Conservation (phyloP, 1,140 invertebrate species). For the Atopsyche davidsoni region DNA sequence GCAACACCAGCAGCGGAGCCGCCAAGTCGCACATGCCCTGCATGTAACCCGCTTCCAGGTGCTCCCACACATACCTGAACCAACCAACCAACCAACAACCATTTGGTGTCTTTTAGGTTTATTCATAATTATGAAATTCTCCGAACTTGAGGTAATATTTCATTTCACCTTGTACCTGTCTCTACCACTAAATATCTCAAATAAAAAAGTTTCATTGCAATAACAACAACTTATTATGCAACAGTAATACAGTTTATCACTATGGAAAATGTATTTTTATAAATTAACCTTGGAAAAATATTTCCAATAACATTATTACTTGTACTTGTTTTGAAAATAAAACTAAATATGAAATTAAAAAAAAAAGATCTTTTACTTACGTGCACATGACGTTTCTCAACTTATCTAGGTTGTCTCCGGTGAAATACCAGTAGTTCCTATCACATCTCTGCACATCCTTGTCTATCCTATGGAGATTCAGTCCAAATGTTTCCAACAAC, state of each 20-base stretch:
- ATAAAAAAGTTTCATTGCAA: too few relatives aligned
- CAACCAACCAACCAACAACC: too few relatives aligned
- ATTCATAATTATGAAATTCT: too few relatives aligned
- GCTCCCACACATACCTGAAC: slow-evolving; percentile 86
- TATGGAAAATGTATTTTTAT: background rate
- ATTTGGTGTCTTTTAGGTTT: too few relatives aligned
- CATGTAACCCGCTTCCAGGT: slow-evolving; percentile 84
- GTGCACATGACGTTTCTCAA: slow-evolving; percentile 96
- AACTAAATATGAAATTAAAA: background rate
- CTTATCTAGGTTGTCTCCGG: slow-evolving; percentile 82
- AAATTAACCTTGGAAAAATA: background rate
- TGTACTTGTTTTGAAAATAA: too few relatives aligned
- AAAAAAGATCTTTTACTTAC: slow-evolving; percentile 49
- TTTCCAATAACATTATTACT: too few relatives aligned
- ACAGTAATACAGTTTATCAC: too few relatives aligned
- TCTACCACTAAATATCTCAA: too few relatives aligned
- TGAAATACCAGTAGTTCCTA: slow-evolving; percentile 88
- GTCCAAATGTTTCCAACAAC: slow-evolving; percentile 77
- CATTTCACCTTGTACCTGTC: background rate
- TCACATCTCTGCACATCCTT: slow-evolving; percentile 95
- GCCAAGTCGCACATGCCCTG: slow-evolving; percentile 95
- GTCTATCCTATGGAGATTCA: slow-evolving; percentile 91
- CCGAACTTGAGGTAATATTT: background rate
- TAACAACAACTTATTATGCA: too few relatives aligned
- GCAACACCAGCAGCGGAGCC: slow-evolving; percentile 85